Base-by-base conservation (phyloP, 2,888 invertebrate genomes). In the Tipula confusa region DNA sequence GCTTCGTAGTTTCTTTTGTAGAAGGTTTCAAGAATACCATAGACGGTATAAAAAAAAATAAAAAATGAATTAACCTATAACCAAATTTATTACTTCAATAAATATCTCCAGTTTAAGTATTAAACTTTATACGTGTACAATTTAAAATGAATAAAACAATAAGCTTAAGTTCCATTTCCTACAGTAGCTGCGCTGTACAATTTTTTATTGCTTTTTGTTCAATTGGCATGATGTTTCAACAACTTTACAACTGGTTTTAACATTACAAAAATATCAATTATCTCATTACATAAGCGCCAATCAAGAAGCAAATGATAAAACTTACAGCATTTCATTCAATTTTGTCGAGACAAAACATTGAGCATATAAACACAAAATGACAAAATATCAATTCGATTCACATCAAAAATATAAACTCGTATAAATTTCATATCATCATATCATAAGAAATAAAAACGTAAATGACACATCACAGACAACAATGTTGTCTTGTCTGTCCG, bases 331-430 rank as follows among this genome's bases (percentile, higher is more conserved):
- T 24, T 6, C 64, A 24, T 24, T 64, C 24, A 64, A 64, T 24
- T 33, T 64, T 9, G 64, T 43, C 43, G n/a, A 43, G n/a, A 43
- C 43, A 18, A 24, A 13, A 9, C n/a, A 64, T 18, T 24, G 13
- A 13, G 64, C 64, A 24, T 24, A 64, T 64, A 24, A 24, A 13
- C 13, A 38, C 2, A 38, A 38, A 64, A 64, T 9, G 64, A 24
- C 64, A 64, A 64, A 64, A 18, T 64, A 64, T 64, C 64, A 64
- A 64, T 9, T 64, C 24, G 24, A 24, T 64, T 64, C 64, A 64
- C 64, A 64, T 64, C 64, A 64, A 64, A 64, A n/a, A n/a, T n/a
- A n/a, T 64, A 64, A 64, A 64, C 64, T 64, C 64, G 64, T 64
- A 64, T 64, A 48, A 48, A 48, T 48, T 5, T 18, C 6, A 48